Base-by-base conservation (phyloP, 2,113 vertebrate genomes). In the Calidris pugnax region DNA sequence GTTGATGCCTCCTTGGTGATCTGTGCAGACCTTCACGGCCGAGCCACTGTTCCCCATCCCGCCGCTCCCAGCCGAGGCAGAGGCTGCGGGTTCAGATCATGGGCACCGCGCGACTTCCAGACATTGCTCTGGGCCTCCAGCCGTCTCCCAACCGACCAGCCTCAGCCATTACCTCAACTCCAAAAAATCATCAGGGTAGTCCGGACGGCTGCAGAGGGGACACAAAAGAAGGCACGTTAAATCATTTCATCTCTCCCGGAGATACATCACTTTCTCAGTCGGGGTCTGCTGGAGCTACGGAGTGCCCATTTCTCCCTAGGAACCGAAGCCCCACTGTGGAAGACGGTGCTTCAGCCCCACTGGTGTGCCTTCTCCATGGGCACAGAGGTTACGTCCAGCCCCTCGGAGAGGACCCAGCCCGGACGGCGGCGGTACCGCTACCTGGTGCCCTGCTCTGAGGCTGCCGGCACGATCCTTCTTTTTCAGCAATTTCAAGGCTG, bases 1-100 rank as follows among this genome's bases (percentile, higher is more conserved):
- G 95, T 98, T 98, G 97, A 98, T 98, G 83, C 98, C 98, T 32
- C 98, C 98, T 14, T 97, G 97, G 97, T 98, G 98, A 69, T 98
- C 98, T 0, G 98, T 74, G 88, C 98, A 98, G 95, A 98, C 98
- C 93, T 97, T 97, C 79, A 98, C 96, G 32, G 98, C 98, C 4
- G 98, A 98, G 78, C 97, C 96, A 28, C 97, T 85, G 97, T 98
- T 98, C 39, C 98, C 98, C 98, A 98, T 98, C 43, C 78, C 37
- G 83, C n/a, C 3, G 9, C 66, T 67, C 37, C 19, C 72, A 26
- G 75, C 37, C 15, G 26, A 74, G 60, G 76, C 85, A n/a, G 59
- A 39, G 33, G 53, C 51, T 68, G 73, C 4, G 39, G 53, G 48
- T 20, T 20, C 24, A n/a, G 37, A 27, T 91, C 96, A 91, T 6